phyloP scores from a whole-genome alignment of 2,113 vertebrate genomes.

The Beaufortia kweichowensis region DNA sequence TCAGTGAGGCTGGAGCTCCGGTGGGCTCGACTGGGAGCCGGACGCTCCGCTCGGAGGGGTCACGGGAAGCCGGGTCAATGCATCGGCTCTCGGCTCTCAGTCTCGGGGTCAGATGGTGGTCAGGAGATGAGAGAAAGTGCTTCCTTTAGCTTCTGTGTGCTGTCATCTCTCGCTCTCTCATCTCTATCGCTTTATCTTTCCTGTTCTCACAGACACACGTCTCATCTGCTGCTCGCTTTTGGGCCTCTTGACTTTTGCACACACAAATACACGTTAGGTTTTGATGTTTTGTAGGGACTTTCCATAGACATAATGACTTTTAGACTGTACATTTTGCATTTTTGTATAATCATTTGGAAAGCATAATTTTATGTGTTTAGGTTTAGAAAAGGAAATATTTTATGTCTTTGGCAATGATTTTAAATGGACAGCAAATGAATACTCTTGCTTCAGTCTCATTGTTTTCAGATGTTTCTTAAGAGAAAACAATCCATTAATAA shows the following conservation, averaged over 20 bases:
- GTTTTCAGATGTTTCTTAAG: too few species aligned
- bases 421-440: too few species aligned
- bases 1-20: constrained; percentile 25
- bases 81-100: constrained; percentile 12
- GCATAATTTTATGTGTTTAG: too few species aligned
- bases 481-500: too few species aligned
- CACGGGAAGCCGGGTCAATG: constrained; percentile 30
- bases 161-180: constrained; percentile 36
- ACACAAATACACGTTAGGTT: neutral
- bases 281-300: too few species aligned
- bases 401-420: too few species aligned
- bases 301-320: too few species aligned
- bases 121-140: constrained; percentile 49
- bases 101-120: constrained; percentile 48
- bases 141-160: constrained; percentile 30
- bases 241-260: constrained; percentile 10
- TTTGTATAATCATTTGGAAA: too few species aligned
- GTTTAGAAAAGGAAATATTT: too few species aligned
- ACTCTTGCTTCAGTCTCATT: too few species aligned
- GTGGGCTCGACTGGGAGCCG: neutral
- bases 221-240: constrained; percentile 17
- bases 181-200: constrained; percentile 21
- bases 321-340: too few species aligned
- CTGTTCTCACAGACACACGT: constrained; percentile 19
- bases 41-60: constrained; percentile 26